These are phyloP conservation scores for Vombatus ursinus DNA, from an alignment of 2,113 vertebrate genomes.

Conservation along the genomic window DNA sequence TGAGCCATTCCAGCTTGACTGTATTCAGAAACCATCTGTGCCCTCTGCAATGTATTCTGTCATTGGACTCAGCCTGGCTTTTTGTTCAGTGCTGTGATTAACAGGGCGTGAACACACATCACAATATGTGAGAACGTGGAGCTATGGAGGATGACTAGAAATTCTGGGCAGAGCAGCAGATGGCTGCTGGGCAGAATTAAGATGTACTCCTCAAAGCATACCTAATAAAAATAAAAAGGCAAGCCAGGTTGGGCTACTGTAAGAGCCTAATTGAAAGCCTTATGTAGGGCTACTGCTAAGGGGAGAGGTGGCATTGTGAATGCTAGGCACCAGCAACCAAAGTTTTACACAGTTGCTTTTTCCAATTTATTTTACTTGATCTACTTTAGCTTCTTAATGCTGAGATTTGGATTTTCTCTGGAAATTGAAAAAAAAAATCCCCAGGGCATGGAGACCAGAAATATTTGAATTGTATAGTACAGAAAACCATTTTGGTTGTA, in stretches of 20 bases:
- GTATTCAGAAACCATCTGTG: conserved; percentile 40
- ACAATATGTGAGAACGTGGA: not conserved
- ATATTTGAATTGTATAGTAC: not conserved
- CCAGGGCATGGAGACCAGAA: not conserved
- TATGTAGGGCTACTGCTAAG: not conserved
- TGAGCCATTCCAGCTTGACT: not conserved
- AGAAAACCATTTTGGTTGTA: not conserved
- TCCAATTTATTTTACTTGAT: not conserved
- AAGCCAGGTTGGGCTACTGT: not conserved
- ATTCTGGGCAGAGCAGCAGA: not conserved
- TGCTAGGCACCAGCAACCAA: not conserved
- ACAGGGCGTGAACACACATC: not conserved
- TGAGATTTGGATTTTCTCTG: not conserved
- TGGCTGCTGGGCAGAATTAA: not conserved
- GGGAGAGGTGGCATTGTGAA: not conserved
- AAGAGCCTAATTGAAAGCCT: not conserved
- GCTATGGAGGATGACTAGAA: not conserved
- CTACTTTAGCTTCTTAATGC: conserved; percentile 5
- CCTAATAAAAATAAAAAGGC: not conserved
- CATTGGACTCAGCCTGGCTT: not conserved
- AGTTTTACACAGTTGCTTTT: not conserved
- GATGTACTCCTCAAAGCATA: not conserved
- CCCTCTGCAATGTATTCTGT: not conserved
- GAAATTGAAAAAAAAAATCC: not conserved
- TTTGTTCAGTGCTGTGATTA: not conserved